Evolutionary conservation across 2,113 vertebrate species (phyloP).

Genomic region (Hyperopisus bebe): DNA sequence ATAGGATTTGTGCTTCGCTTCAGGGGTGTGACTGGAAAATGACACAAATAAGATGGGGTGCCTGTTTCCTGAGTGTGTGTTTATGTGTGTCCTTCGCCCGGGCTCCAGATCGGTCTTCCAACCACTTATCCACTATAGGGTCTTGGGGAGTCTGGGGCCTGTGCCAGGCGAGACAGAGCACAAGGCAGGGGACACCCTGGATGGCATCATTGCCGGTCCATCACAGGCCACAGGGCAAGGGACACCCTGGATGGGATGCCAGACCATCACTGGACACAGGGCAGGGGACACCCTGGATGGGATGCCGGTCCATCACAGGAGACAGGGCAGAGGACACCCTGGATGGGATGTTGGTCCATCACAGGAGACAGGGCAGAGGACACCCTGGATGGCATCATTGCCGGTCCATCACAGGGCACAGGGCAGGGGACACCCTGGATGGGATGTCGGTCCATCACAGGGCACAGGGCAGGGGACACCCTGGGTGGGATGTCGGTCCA

Average conservation of each 20-base stretch:
- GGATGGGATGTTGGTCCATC: neutral
- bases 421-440: neutral
- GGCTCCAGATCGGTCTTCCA: neutral
- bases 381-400: no score
- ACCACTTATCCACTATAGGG: neutral
- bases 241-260: neutral
- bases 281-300: neutral
- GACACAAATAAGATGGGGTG: neutral
- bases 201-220: neutral
- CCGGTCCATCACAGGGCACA: no score
- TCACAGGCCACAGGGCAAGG: neutral
- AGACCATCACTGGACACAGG: neutral
- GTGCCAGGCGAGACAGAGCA: neutral
- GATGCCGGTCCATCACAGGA: neutral
- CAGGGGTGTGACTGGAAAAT: neutral
- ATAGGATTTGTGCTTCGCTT: neutral
- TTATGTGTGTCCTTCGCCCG: neutral
- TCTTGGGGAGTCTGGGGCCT: neutral
- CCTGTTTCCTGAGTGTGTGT: neutral
- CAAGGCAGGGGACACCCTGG: neutral
- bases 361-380: no score
- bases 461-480: neutral
- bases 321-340: neutral
- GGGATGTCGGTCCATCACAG: neutral
- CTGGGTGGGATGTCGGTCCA: neutral